phyloP scores from a whole-genome alignment of 2,797 vertebrate genomes.

The Avahi laniger region DNA sequence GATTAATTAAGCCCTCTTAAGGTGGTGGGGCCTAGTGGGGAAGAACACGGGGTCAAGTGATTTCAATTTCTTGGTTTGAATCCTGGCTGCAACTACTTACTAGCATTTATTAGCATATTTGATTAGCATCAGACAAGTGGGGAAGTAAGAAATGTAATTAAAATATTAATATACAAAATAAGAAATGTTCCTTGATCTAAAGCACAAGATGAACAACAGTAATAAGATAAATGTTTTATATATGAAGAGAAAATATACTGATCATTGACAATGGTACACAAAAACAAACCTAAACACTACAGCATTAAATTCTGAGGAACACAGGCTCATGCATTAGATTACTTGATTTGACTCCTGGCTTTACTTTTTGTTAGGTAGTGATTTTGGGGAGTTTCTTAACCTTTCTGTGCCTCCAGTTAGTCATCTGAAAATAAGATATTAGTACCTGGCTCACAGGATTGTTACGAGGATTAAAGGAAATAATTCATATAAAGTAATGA shows the following conservation, averaged over 20 bases:
- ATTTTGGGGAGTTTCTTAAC: not conserved
- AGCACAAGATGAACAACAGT: not conserved
- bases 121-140: not conserved
- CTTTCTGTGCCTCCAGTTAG: not conserved
- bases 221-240: not conserved
- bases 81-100: not conserved
- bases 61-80: not conserved
- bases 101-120: not conserved
- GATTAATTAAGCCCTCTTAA: not conserved
- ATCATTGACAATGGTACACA: not conserved
- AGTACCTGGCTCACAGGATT: not conserved
- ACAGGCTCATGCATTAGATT: not conserved
- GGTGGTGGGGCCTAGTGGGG: too few relatives aligned
- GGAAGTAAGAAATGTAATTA: not conserved
- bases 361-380: not conserved
- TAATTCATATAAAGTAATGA: not conserved
- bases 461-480: not conserved
- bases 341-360: not conserved
- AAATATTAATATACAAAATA: not conserved
- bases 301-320: not conserved
- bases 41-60: not conserved
- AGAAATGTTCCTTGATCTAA: not conserved
- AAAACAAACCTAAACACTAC: not conserved
- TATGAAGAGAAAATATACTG: not conserved
- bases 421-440: not conserved